Evolutionary conservation across 1,140 invertebrate species (phyloP), one percentile per base, ranked within the genome.

Genomic region (Calosoma granatense): DNA sequence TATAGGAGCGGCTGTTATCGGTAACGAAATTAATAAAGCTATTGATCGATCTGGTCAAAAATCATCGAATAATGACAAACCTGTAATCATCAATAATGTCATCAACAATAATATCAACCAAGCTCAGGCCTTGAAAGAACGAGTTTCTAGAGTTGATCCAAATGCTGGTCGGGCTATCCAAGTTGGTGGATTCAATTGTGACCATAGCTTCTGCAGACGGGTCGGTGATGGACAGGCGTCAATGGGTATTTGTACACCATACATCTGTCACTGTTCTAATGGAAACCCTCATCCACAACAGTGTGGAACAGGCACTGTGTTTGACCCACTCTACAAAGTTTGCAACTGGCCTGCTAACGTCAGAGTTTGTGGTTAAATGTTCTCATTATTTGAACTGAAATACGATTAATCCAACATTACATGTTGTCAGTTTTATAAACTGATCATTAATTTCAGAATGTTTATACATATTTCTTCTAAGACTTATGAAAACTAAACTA

Each of bases 331-430:
- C 3, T 47, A 12, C 15, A 47, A 20, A 43, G 53, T 22, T 55
- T 26, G 56, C 54, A 20, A 60, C 20, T 59, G 53, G 51, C 54
- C 22, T 53, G 55, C 47, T 54, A 60, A 64, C 59, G 57, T 56
- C 17, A 36, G 19, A 56, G 47, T 62, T 39, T 22, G 52, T 53
- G 12, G 36, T 15, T 15, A 63, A n/a, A n/a, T n/a, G n/a, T n/a
- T n/a, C n/a, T n/a, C n/a, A n/a, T n/a, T n/a, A n/a, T n/a, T n/a
- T n/a, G n/a, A n/a, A n/a, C n/a, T n/a, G n/a, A n/a, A n/a, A n/a
- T n/a, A n/a, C n/a, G n/a, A n/a, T n/a, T n/a, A n/a, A n/a, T n/a
- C n/a, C n/a, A n/a, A n/a, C n/a, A n/a, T n/a, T n/a, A n/a, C n/a
- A n/a, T n/a, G n/a, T n/a, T n/a, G n/a, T n/a, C n/a, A n/a, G n/a